A percentile compares a stretch with the other conserved stretches of the same genome.
Evolutionary conservation across 2,797 vertebrate genomes (phyloP).

Genomic region (Eospalax fontanierii): DNA sequence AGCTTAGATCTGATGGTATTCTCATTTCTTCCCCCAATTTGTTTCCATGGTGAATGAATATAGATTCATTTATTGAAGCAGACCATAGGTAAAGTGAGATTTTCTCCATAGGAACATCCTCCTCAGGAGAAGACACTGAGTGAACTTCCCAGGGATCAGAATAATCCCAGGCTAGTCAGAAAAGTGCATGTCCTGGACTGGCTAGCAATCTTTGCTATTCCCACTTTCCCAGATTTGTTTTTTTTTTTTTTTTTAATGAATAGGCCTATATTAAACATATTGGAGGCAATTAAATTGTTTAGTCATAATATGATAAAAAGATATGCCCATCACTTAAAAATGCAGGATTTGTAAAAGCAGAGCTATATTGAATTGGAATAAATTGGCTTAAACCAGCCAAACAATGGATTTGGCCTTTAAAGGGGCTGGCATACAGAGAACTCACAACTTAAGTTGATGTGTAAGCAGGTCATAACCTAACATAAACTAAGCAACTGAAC

Average conservation of each 20-base stretch:
- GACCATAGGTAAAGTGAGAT: not conserved
- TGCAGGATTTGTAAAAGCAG: not conserved
- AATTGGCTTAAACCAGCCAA: not conserved
- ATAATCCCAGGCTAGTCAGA: not conserved
- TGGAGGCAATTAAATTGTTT: not conserved
- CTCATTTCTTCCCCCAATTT: not conserved
- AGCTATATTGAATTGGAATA: not conserved
- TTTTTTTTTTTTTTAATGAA: not conserved
- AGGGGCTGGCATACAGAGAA: not conserved
- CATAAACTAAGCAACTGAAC: not conserved
- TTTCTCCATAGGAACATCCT: not conserved
- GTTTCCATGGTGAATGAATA: not conserved
- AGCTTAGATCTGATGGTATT: not conserved
- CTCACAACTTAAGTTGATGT: not conserved
- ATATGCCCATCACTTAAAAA: not conserved
- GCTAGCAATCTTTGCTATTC: not conserved
- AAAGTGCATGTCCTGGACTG: not conserved
- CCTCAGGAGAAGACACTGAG: not conserved
- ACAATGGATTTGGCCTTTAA: not conserved
- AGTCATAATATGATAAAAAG: not conserved
- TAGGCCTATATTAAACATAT: not conserved
- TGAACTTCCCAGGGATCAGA: not conserved
- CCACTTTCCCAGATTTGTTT: not conserved
- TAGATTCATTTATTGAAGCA: not conserved
- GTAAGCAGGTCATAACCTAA: not conserved